Percentiles rank a stretch among this genome's conserved stretches.
These are phyloP conservation scores for Nephrotoma guestfalica DNA, from an alignment of 2,888 invertebrate species.

Conservation along the genomic window DNA sequence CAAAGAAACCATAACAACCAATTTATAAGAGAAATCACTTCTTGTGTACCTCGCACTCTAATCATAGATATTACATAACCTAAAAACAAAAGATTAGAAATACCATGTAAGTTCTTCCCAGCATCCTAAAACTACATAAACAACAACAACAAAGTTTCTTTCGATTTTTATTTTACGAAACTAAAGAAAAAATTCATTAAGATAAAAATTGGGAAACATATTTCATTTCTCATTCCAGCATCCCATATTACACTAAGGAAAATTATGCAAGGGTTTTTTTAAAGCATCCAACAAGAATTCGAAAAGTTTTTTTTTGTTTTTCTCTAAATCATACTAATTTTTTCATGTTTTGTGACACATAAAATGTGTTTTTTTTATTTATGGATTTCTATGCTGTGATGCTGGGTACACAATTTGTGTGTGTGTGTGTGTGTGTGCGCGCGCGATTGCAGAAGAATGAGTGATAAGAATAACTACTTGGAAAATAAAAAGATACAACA, in stretches of 20 bases:
- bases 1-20: not conserved
- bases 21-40: not conserved
- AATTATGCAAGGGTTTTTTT: not conserved
- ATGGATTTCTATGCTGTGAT: not conserved
- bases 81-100: not conserved
- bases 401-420: not conserved
- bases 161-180: not conserved
- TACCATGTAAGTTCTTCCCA: not conserved
- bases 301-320: not conserved
- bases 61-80: not conserved
- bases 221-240: not conserved
- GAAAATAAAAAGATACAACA: not conserved
- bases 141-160: not conserved
- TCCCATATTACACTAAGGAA: not conserved
- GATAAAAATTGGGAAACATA: not conserved
- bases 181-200: not conserved
- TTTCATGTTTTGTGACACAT: not conserved
- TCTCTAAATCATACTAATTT: not conserved
- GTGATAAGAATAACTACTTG: not conserved
- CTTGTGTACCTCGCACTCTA: not conserved
- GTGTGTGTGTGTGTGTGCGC: not conserved
- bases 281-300: not conserved
- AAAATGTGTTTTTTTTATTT: not conserved
- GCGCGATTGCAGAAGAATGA: not conserved
- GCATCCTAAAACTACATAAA: not conserved